Conservation (phyloP, 2,888 invertebrate species). For the Pseudanteris insignis region DNA sequence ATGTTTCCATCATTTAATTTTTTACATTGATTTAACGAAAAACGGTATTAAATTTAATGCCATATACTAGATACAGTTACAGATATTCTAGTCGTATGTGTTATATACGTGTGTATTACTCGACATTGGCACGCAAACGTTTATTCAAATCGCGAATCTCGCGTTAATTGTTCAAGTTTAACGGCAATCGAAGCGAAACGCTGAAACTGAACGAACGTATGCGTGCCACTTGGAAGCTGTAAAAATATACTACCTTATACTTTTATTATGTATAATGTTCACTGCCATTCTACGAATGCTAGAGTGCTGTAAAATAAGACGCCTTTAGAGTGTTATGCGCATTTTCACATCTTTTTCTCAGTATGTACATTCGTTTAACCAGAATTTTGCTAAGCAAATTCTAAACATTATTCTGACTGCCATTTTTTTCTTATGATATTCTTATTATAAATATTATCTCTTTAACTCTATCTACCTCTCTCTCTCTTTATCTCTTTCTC, state of each 20-base stretch:
- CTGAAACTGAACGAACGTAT: slow-evolving; percentile 26
- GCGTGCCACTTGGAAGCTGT: slow-evolving; percentile 30
- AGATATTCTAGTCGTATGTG: slow-evolving; percentile 39
- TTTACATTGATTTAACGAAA: not conserved
- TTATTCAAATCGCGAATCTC: slow-evolving; percentile 13
- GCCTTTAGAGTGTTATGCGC: slow-evolving; percentile 64
- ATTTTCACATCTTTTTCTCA: slow-evolving; percentile 52
- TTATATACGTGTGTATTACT: slow-evolving; percentile 38
- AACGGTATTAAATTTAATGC: slow-evolving; percentile 18
- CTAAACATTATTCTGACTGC: slow-evolving; percentile 45
- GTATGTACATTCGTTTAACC: slow-evolving; percentile 44
- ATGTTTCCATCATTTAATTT: slow-evolving; percentile 19
- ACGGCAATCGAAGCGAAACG: too few species aligned
- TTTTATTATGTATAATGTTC: slow-evolving; percentile 43
- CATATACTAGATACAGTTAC: slow-evolving; percentile 32
- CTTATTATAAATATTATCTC: too few species aligned
- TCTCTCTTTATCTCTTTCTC: too few species aligned
- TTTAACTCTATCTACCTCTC: too few species aligned
- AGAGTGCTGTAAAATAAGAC: slow-evolving; percentile 66
- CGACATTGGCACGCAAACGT: slow-evolving; percentile 28
- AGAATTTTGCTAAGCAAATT: slow-evolving; percentile 51
- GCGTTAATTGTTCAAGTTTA: too few species aligned
- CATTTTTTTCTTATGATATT: too few species aligned
- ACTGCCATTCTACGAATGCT: slow-evolving; percentile 62
- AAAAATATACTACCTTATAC: slow-evolving; percentile 36